Evolutionary conservation across 2,888 invertebrate genomes (phyloP).

Genomic region (Pheosia gnoma): DNA sequence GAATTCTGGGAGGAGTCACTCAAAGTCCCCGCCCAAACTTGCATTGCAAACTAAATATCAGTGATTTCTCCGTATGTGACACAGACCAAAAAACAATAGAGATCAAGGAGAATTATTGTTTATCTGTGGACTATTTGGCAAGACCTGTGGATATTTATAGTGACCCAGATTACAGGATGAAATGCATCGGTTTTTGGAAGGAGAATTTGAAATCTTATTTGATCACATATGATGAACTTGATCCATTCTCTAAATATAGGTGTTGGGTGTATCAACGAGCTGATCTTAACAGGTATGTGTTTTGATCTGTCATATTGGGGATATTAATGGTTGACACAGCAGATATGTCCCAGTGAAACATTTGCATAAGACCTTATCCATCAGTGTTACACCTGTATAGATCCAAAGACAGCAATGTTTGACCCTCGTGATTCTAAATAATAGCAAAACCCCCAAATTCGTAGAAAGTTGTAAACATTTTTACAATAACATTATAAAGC

Average conservation of each 20-base stretch:
- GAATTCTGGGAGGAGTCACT: conserved; percentile 98
- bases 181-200: conserved; percentile 99
- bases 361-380: no score
- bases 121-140: conserved; percentile 98
- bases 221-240: conserved; percentile 97
- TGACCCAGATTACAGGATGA: conserved; percentile 98
- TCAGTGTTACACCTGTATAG: no score
- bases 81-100: conserved; percentile 97
- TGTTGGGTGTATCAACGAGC: conserved; percentile 99
- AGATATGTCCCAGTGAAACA: no score
- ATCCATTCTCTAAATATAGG: conserved; percentile 97
- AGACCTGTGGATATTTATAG: conserved; percentile 98
- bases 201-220: conserved; percentile 98
- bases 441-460: no score
- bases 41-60: conserved; percentile 96
- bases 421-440: no score
- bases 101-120: conserved; percentile 97
- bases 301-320: no score
- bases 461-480: no score
- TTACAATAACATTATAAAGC: no score
- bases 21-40: conserved; percentile 96
- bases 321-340: no score
- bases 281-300: conserved; percentile 90
- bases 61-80: conserved; percentile 98
- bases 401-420: no score